phyloP scores from a whole-genome alignment of 2,888 invertebrate species.

The Stenodera caucasica region DNA sequence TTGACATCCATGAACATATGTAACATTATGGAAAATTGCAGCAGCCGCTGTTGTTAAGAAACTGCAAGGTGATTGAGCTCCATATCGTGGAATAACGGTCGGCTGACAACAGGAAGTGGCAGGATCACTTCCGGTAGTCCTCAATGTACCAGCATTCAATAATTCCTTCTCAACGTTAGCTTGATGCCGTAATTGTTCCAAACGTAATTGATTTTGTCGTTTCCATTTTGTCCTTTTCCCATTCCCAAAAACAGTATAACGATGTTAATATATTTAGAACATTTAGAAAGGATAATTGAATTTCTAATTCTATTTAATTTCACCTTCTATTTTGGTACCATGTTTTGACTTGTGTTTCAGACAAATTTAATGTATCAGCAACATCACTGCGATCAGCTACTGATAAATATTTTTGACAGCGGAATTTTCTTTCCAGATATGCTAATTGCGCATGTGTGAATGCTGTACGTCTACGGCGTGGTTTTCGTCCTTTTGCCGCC shows the following conservation, averaged over 20 bases:
- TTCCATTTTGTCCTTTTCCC: constrained; percentile 82
- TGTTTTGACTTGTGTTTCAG: constrained; percentile 94
- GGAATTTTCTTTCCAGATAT: constrained; percentile 87
- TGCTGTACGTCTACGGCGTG: constrained; percentile 82
- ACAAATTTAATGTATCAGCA: constrained; percentile 84
- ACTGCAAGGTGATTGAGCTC: constrained; percentile 59
- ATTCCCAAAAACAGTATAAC: not conserved
- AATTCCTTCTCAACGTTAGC: constrained; percentile 75
- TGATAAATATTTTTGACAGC: constrained; percentile 91
- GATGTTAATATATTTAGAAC: not conserved
- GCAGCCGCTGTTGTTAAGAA: constrained; percentile 72
- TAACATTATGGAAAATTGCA: constrained; percentile 73
- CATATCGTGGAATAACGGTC: constrained; percentile 43
- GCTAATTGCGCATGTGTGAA: constrained; percentile 94
- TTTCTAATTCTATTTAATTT: constrained; percentile 27
- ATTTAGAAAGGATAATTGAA: not conserved
- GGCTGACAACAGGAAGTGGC: constrained; percentile 51
- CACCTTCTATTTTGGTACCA: constrained; percentile 92
- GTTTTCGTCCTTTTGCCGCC: constrained; percentile 68
- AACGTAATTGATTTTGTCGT: constrained; percentile 81
- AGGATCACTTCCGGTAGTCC: constrained; percentile 37
- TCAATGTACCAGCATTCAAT: constrained; percentile 48
- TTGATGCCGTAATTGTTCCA: constrained; percentile 85
- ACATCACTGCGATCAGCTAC: constrained; percentile 93
- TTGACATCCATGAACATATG: constrained; percentile 73